Evolutionary conservation across 2,888 invertebrate genomes (phyloP), one percentile per base, ranked within the genome.

Genomic region (Tiphia femorata): DNA sequence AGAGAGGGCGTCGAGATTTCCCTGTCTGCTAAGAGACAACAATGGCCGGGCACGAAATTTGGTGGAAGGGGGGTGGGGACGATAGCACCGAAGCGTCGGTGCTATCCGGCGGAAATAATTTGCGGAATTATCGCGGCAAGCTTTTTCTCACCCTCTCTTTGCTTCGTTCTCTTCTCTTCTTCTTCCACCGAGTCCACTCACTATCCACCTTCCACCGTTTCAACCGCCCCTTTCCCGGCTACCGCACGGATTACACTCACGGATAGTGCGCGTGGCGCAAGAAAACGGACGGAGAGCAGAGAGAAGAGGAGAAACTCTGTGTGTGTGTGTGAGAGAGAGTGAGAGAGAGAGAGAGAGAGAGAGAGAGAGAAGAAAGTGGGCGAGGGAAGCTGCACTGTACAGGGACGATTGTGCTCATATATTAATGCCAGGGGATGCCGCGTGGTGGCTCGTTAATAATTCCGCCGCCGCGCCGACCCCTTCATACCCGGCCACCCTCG

Each of bases 401-500:
- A 43, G 55, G 56, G 61, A 68, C 68, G 70, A 70, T 75, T 67
- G 63, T 62, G 62, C 64, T 72, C 68, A 63, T 72, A 65, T 72
- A 73, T 77, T 78, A 76, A 65, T 73, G 72, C 60, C 65, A 44
- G 58, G 62, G 67, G 70, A 75, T 70, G 67, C 69, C 62, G 62
- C 58, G 60, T 58, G 69, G 62, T 65, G 49, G 70, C 64, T 73
- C 73, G 71, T 76, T 78, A 74, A 76, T 77, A 78, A 77, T 77
- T 76, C 71, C 53, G 47, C 57, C n/a, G n/a, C n/a, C n/a, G n/a
- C n/a, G n/a, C n/a, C 51, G 44, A 41, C 55, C 57, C 57, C 49
- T 48, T 54, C 64, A 12, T 55, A 40, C 52, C 43, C 55, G 48
- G 58, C 58, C 17, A 20, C 57, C 33, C 49, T 46, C 47, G 43